Evolutionary conservation across 2,888 invertebrate genomes (phyloP).

Genomic region (Crematogaster levior): DNA sequence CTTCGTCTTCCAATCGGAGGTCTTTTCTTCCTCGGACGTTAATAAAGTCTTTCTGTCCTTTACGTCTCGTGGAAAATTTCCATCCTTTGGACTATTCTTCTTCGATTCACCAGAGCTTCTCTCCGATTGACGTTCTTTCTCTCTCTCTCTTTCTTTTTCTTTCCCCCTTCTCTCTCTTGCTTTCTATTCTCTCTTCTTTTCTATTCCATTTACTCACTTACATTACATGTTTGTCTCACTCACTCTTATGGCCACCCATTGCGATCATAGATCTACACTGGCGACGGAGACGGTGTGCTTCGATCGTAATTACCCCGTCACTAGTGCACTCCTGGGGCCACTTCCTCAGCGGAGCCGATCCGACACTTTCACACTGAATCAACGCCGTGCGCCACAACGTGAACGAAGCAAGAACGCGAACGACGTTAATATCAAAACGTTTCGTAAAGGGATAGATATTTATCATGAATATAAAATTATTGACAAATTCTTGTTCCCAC

Average conservation of each 20-base stretch:
- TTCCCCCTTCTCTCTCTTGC: too few species aligned
- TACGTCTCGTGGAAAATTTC: conserved; percentile 62
- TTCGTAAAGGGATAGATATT: conserved; percentile 5
- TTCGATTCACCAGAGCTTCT: conserved; percentile 55
- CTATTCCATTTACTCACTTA: conserved; percentile 27
- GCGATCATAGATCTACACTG: conserved; percentile 81
- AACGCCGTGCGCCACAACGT: conserved; percentile 37
- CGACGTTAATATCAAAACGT: background rate
- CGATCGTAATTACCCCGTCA: conserved; percentile 80
- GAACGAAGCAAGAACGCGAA: conserved; percentile 10
- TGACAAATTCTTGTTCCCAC: too few species aligned
- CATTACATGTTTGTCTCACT: conserved; percentile 57
- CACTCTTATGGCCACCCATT: conserved; percentile 71
- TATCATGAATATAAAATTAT: too few species aligned
- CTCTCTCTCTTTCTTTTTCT: background rate
- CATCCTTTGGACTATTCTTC: conserved; percentile 69
- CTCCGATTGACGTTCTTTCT: conserved; percentile 25
- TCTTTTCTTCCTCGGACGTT: conserved; percentile 61
- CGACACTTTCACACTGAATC: conserved; percentile 64
- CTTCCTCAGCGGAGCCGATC: conserved; percentile 65
- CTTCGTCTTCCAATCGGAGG: conserved; percentile 61
- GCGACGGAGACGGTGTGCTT: conserved; percentile 69
- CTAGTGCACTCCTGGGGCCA: conserved; percentile 79
- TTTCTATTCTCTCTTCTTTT: background rate
- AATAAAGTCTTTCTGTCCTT: conserved; percentile 72